Conservation (phyloP, 2,888 invertebrate genomes). For the Pyrrhia umbra region DNA sequence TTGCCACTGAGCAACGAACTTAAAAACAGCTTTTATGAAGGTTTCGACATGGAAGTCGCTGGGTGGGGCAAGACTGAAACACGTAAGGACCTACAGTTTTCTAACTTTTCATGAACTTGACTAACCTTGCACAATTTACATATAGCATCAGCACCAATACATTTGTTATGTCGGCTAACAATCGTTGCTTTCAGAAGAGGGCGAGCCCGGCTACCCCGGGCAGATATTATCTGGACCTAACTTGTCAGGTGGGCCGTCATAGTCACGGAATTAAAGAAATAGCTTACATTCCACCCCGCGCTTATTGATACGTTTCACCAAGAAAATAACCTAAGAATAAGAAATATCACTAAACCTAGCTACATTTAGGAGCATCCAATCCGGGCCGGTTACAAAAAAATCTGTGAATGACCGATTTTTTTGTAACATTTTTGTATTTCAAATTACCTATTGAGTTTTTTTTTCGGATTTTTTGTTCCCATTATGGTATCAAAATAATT, state of each 20-base stretch:
- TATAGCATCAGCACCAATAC: constrained; percentile 35
- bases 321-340: constrained; percentile 1
- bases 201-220: constrained; percentile 16
- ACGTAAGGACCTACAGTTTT: constrained; percentile 76
- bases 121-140: constrained; percentile 49
- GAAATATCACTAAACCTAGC: background rate
- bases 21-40: constrained; percentile 78
- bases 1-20: constrained; percentile 80
- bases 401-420: too few relatives aligned
- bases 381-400: background rate
- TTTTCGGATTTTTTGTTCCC: too few relatives aligned
- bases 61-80: constrained; percentile 94
- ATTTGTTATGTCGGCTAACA: constrained; percentile 41
- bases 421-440: too few relatives aligned
- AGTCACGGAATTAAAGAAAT: constrained; percentile 16
- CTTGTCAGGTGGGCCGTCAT: constrained; percentile 51
- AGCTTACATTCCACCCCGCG: constrained; percentile 40
- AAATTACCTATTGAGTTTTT: too few relatives aligned
- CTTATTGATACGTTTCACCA: constrained; percentile 35
- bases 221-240: constrained; percentile 29
- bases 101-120: constrained; percentile 9
- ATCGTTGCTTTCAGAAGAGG: constrained; percentile 58
- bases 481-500: too few relatives aligned
- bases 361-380: background rate
- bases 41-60: constrained; percentile 90